A percentile compares a stretch with the other conserved stretches of the same genome.
Evolutionary conservation across 1,140 invertebrate species (phyloP).

Genomic region (Papilio polyxenes): DNA sequence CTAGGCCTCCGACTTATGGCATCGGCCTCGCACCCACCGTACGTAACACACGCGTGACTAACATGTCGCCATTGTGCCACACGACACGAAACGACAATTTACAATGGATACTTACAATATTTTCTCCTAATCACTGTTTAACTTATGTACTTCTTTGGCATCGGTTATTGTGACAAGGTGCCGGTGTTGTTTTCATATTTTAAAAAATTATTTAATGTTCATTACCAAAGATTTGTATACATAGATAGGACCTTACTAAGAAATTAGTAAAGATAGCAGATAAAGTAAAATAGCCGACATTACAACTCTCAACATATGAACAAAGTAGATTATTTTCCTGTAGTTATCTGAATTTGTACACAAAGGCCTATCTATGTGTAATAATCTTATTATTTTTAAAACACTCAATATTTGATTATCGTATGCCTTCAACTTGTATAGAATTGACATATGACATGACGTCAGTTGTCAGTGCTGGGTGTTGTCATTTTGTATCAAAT

Average conservation of each 20-base stretch:
- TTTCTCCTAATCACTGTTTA: constrained; percentile 31
- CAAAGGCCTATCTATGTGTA: neutral
- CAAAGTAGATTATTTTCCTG: neutral
- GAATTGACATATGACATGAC: neutral
- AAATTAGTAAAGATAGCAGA: neutral
- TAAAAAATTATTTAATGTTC: neutral
- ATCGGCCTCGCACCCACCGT: constrained; percentile 72
- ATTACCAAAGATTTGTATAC: neutral
- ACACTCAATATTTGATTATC: neutral
- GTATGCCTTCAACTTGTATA: constrained; percentile 1
- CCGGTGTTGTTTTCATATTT: neutral
- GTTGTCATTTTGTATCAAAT: constrained; percentile 20
- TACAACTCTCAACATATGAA: neutral
- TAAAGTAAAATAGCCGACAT: no score
- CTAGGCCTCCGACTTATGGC: constrained; percentile 61
- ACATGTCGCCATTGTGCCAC: constrained; percentile 46
- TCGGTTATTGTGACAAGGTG: constrained; percentile 17
- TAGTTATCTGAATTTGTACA: neutral
- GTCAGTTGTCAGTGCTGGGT: neutral
- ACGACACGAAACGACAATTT: neutral
- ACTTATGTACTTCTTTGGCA: constrained; percentile 6
- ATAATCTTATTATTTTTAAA: neutral
- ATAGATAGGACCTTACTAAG: neutral
- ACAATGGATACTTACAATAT: constrained; percentile 28
- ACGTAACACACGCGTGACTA: constrained; percentile 71